Conservation (phyloP, 2,888 invertebrate species). For the Tillus elongatus region DNA sequence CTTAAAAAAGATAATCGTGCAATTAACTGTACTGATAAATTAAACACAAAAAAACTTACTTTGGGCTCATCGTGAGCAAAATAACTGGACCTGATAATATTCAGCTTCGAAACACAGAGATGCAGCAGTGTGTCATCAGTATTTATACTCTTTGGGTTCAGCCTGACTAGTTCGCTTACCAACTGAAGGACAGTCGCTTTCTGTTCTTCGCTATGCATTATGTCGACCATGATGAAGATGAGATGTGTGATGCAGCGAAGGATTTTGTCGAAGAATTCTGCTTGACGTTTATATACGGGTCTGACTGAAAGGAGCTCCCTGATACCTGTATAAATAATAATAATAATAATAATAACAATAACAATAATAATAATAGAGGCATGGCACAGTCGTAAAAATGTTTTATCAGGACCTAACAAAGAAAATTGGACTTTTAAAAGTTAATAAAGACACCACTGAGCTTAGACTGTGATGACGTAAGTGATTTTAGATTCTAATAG, state of each 20-base stretch:
- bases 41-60: slow-evolving; percentile 27
- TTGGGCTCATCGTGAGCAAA: slow-evolving; percentile 57
- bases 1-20: slow-evolving; percentile 37
- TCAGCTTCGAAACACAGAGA: slow-evolving; percentile 68
- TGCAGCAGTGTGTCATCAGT: slow-evolving; percentile 77
- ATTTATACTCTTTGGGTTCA: slow-evolving; percentile 59
- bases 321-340: slow-evolving; percentile 41
- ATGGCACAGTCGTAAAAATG: no score
- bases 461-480: no score
- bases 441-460: no score
- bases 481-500: no score
- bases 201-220: slow-evolving; percentile 47
- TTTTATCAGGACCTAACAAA: no score
- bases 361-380: no score
- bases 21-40: not conserved
- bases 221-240: slow-evolving; percentile 59
- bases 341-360: not conserved
- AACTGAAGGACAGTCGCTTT: slow-evolving; percentile 41
- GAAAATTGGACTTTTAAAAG: no score
- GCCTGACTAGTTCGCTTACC: slow-evolving; percentile 50
- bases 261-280: slow-evolving; percentile 72
- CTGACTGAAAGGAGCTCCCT: slow-evolving; percentile 47
- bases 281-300: slow-evolving; percentile 68
- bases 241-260: slow-evolving; percentile 73
- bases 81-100: slow-evolving; percentile 69